Evolutionary conservation across 2,113 vertebrate species (phyloP).

Genomic region (Stigmatopora nigra): DNA sequence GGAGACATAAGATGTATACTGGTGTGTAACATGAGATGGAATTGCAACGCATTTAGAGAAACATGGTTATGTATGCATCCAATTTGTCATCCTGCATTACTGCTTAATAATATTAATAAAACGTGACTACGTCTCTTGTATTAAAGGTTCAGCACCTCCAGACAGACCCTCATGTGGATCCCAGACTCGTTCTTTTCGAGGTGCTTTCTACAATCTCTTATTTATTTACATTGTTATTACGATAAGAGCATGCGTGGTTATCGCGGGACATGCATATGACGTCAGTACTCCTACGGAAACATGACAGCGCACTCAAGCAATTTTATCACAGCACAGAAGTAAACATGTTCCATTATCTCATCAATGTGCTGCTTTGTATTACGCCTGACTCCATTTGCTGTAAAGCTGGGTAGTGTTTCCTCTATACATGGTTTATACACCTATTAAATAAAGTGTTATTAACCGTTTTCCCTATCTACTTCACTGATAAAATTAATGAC

Average conservation of each 20-base stretch:
- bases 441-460: not conserved
- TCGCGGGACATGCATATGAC: conserved; percentile 1
- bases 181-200: conserved; percentile 99
- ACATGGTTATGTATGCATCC: not conserved
- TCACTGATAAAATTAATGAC: no score
- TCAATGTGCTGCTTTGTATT: conserved; percentile 3
- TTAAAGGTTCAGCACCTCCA: conserved; percentile 92
- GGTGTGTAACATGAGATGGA: conserved; percentile 7
- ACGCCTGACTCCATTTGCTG: not conserved
- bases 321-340: conserved; percentile 21
- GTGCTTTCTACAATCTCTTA: conserved; percentile 56
- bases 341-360: conserved; percentile 10
- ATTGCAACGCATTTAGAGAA: not conserved
- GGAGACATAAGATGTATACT: conserved; percentile 7
- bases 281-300: not conserved
- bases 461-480: not conserved
- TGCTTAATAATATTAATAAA: not conserved
- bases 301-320: not conserved
- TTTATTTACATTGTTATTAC: not conserved
- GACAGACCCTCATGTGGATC: conserved; percentile 98
- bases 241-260: not conserved
- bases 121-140: conserved; percentile 13
- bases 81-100: not conserved
- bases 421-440: not conserved
- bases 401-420: not conserved